Evolutionary conservation across 2,888 invertebrate species (phyloP).

Genomic region (Metopia argyrocephala): DNA sequence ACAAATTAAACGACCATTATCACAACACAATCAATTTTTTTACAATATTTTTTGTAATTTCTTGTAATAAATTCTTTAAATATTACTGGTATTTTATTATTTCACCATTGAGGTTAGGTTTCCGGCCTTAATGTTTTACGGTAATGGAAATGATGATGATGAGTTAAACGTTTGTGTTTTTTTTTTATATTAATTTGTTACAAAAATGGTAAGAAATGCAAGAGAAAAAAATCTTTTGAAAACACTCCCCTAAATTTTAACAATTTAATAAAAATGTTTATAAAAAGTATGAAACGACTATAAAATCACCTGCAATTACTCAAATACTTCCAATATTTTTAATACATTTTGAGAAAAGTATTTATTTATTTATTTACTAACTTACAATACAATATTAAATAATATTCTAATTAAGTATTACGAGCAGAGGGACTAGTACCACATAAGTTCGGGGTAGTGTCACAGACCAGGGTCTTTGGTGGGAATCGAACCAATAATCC

Average conservation of each 20-base stretch:
- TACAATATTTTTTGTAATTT: constrained; percentile 4
- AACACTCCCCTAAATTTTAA: constrained; percentile 48
- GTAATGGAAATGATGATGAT: constrained; percentile 27
- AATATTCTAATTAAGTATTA: too few species aligned
- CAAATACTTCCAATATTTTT: too few species aligned
- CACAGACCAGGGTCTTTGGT: too few species aligned
- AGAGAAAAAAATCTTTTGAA: constrained; percentile 21
- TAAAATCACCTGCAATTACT: not conserved
- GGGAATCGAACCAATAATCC: too few species aligned
- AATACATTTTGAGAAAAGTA: too few species aligned
- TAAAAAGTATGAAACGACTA: constrained; percentile 16
- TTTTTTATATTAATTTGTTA: constrained; percentile 16
- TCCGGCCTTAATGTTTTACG: constrained; percentile 51
- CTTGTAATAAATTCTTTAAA: constrained; percentile 45
- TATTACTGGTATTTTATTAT: constrained; percentile 39
- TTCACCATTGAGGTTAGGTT: constrained; percentile 58
- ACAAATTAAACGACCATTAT: not conserved
- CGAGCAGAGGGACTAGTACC: too few species aligned
- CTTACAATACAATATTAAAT: too few species aligned
- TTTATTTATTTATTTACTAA: too few species aligned
- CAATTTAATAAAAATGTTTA: not conserved
- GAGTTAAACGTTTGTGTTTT: constrained; percentile 38
- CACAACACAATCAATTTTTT: constrained; percentile 11
- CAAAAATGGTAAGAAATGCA: constrained; percentile 38
- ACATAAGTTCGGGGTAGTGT: too few species aligned